Evolutionary conservation across 2,888 invertebrate genomes (phyloP).

Genomic region (Eupithecia exiguata): DNA sequence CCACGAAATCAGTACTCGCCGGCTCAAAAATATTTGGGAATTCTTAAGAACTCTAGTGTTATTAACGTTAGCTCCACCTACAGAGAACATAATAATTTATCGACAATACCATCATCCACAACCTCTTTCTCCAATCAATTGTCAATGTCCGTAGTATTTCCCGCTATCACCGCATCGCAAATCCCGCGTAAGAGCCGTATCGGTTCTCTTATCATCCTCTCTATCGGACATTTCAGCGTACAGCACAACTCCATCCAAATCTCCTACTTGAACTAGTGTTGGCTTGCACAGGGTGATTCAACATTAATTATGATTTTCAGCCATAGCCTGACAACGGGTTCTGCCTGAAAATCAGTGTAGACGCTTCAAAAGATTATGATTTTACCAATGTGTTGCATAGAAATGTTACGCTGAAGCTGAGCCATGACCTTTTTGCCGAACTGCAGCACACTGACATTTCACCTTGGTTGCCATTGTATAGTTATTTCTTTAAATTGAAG

Average conservation of each 20-base stretch:
- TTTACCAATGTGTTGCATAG: no score
- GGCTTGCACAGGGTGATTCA: constrained; percentile 14
- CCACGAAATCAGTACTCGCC: no score
- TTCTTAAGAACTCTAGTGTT: no score
- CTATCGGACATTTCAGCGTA: constrained; percentile 46
- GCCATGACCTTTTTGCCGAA: not conserved
- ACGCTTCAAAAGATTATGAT: no score
- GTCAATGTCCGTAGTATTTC: constrained; percentile 34
- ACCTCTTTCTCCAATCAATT: not conserved
- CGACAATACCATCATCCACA: not conserved
- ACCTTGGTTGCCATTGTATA: no score
- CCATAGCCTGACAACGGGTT: not conserved
- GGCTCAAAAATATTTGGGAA: no score
- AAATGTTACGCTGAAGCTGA: not conserved
- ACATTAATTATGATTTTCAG: not conserved
- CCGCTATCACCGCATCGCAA: constrained; percentile 38
- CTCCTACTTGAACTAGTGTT: constrained; percentile 25
- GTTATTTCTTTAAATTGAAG: no score
- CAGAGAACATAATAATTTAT: not conserved
- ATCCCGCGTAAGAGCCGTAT: constrained; percentile 41
- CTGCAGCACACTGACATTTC: no score
- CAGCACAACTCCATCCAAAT: constrained; percentile 43
- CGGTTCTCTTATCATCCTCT: constrained; percentile 46
- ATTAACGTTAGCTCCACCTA: no score
- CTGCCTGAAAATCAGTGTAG: not conserved